Evolutionary conservation across 1,140 invertebrate genomes (phyloP), one percentile per base, ranked within the genome.

Genomic region (Nephila pilipes): DNA sequence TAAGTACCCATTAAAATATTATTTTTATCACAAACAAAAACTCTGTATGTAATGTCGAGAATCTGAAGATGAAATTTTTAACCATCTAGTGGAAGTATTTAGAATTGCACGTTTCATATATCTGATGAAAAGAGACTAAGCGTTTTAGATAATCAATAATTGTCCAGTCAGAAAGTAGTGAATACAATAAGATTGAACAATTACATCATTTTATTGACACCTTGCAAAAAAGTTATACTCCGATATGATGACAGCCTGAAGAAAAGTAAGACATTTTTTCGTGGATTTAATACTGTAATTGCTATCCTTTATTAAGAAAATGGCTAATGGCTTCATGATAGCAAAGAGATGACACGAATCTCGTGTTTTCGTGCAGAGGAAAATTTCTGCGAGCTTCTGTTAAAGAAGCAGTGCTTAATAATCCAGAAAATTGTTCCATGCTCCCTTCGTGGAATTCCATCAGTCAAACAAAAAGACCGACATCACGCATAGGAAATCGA

Each of bases 361-460:
- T 75, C 29, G 14, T 25, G 2, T 18, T 46, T 36, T 18, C 65
- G 65, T 75, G 65, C 29, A 1, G 1, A 5, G 2, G 4, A 25
- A 75, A 32, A 14, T 75, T 32, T 75, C 8, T 29, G 29, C 18
- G 65, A 16, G 29, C 29, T 75, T 4, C 29, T 36, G 29, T 29
- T 75, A 36, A 75, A 32, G 65, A 75, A 32, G 12, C 65, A 6
- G 65, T 32, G 16, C 25, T 75, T 75, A 75, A 75, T 75, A 75
- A 75, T 36, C 65, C 65, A 75, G 65, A 75, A 75, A 75, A 75
- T 75, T 75, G 65, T 75, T 75, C 25, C 65, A 75, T 75, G 65
- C 29, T 29, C 29, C 16, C 65, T 18, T 32, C 65, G 8, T 25
- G 65, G 65, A 75, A 75, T 16, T 75, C 65, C 29, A 75, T 75